A percentile compares a stretch with the other conserved stretches of the same genome.
phyloP scores from a whole-genome alignment of 2,113 vertebrate genomes.

The Mus pahari region DNA sequence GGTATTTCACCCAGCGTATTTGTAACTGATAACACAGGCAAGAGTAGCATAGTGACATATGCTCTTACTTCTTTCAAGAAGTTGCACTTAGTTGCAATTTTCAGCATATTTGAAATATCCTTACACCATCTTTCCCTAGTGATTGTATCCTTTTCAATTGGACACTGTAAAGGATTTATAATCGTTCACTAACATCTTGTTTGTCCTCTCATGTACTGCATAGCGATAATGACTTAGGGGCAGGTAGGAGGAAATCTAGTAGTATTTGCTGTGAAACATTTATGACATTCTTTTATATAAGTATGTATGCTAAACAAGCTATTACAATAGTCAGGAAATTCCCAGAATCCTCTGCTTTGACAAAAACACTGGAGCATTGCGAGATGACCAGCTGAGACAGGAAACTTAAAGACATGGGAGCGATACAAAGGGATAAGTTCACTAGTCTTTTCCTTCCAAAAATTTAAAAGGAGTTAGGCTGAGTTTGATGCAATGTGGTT shows the following conservation, averaged over 20 bases:
- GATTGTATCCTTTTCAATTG: background rate
- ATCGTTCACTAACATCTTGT: background rate
- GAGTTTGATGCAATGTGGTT: background rate
- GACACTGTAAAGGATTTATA: background rate
- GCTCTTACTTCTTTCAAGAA: conserved; percentile 6
- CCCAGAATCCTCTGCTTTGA: background rate
- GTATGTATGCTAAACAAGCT: background rate
- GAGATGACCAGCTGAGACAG: background rate
- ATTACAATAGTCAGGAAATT: conserved; percentile 18
- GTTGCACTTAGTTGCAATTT: background rate
- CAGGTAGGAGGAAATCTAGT: background rate
- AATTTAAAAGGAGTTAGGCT: background rate
- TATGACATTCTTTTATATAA: background rate
- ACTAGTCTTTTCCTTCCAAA: background rate
- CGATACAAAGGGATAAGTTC: background rate
- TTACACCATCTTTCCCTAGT: background rate
- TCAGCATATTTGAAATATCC: conserved; percentile 23
- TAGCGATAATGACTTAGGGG: background rate
- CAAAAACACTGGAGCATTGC: background rate
- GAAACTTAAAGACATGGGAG: background rate
- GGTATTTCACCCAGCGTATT: background rate
- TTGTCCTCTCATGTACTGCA: conserved; percentile 31
- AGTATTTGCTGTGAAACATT: conserved; percentile 15
- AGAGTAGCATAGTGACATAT: background rate
- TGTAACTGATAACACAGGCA: background rate